A percentile compares a stretch with the other conserved stretches of the same genome.
phyloP scores from a whole-genome alignment of 2,888 invertebrate genomes.

The Amphimallon solstitiale region DNA sequence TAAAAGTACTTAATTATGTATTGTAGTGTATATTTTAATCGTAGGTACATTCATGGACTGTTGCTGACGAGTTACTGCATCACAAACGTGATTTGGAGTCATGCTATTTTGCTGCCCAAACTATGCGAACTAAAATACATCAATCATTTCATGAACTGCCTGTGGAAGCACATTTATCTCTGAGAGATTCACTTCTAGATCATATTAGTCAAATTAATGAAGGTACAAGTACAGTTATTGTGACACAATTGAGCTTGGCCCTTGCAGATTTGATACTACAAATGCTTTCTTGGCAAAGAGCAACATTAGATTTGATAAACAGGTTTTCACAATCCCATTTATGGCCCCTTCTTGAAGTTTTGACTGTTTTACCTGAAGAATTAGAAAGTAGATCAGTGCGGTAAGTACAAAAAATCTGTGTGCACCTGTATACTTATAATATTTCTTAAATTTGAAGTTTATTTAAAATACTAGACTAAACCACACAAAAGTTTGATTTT shows the following conservation, averaged over 20 bases:
- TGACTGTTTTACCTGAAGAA: conserved; percentile 96
- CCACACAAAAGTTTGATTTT: too few species aligned
- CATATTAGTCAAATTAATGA: conserved; percentile 85
- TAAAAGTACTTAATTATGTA: background rate
- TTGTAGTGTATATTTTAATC: conserved; percentile 54
- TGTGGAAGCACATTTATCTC: conserved; percentile 80
- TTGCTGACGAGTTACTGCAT: conserved; percentile 92
- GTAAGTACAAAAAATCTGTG: conserved; percentile 50
- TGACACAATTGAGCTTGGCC: conserved; percentile 92
- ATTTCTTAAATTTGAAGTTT: too few species aligned
- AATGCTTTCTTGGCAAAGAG: conserved; percentile 92
- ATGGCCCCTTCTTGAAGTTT: conserved; percentile 89
- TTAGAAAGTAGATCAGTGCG: conserved; percentile 82
- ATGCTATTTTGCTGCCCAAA: conserved; percentile 98
- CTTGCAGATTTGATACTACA: conserved; percentile 93
- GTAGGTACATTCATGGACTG: conserved; percentile 96
- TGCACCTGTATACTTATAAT: too few species aligned
- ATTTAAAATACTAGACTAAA: too few species aligned
- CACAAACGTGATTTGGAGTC: conserved; percentile 89
- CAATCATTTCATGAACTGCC: conserved; percentile 93
- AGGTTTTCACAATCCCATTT: conserved; percentile 77
- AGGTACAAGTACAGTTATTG: conserved; percentile 83
- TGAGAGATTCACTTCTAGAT: conserved; percentile 89
- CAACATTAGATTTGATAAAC: conserved; percentile 84
- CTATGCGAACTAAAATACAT: conserved; percentile 95